These are phyloP conservation scores for Passerculus sandwichensis DNA, from an alignment of 2,797 vertebrate genomes.

Conservation along the genomic window DNA sequence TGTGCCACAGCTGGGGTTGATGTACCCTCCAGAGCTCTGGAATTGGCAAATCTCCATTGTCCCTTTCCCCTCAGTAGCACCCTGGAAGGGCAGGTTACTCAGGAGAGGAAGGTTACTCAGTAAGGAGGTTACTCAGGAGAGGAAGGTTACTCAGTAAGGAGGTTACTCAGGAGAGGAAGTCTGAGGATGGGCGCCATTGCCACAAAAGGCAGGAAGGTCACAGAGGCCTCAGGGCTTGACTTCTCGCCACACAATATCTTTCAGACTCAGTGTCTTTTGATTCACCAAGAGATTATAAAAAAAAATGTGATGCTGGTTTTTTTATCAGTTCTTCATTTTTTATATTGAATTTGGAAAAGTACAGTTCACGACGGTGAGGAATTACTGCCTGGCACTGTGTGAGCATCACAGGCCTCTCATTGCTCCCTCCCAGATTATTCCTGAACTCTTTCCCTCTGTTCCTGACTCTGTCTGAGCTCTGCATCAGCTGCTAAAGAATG, in stretches of 20 bases:
- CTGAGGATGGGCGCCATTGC: neutral
- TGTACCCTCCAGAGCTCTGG: neutral
- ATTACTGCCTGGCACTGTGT: neutral
- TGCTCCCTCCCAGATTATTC: rapidly evolving
- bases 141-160: no score
- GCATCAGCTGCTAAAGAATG: neutral
- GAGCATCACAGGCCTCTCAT: neutral
- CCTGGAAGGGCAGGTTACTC: neutral
- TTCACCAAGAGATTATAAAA: neutral
- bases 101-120: no score
- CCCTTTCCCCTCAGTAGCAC: neutral
- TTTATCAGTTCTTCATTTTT: neutral
- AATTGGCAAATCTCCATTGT: neutral
- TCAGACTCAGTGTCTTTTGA: neutral
- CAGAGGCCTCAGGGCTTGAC: neutral
- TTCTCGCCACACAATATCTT: neutral
- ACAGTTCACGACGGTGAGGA: neutral
- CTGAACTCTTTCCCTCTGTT: neutral
- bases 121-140: no score
- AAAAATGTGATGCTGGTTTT: neutral
- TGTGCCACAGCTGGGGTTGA: no score
- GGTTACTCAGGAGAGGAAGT: no score
- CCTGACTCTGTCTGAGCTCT: neutral
- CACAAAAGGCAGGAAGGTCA: neutral
- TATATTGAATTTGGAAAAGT: neutral